phyloP scores from a whole-genome alignment of 2,113 vertebrate genomes.

The Oplegnathus fasciatus region DNA sequence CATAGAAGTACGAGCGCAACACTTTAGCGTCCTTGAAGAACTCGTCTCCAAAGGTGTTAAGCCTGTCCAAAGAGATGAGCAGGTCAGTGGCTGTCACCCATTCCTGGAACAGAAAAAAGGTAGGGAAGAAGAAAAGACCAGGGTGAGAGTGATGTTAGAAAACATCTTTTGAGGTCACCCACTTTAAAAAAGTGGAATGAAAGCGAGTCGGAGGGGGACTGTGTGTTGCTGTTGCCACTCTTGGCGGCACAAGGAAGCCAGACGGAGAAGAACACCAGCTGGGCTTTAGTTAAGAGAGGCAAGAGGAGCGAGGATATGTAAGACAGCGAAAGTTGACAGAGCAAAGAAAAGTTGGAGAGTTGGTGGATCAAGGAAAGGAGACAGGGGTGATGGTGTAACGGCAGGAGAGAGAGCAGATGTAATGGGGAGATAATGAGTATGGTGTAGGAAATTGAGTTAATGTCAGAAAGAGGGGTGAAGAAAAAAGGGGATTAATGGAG shows the following conservation, averaged over 20 bases:
- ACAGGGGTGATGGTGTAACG: conserved; percentile 13
- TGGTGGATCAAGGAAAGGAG: conserved; percentile 32
- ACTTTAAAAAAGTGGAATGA: not conserved
- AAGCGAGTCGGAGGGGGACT: not conserved
- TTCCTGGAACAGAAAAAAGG: conserved; percentile 83
- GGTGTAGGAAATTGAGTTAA: conserved; percentile 51
- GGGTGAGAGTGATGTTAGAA: conserved; percentile 24
- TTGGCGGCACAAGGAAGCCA: conserved; percentile 8
- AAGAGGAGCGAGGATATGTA: not conserved
- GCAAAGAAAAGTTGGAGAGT: conserved; percentile 13
- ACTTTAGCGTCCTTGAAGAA: conserved; percentile 96
- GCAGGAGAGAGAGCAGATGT: conserved; percentile 24
- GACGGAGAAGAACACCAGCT: not conserved
- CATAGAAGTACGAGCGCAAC: conserved; percentile 93
- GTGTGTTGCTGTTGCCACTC: conserved; percentile 26
- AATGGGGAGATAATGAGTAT: conserved; percentile 64
- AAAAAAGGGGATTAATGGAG: conserved; percentile 47
- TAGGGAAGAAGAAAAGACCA: conserved; percentile 8
- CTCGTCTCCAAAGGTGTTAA: conserved; percentile 97
- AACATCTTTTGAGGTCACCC: conserved; percentile 25
- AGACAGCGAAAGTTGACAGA: conserved; percentile 9
- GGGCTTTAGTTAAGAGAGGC: conserved; percentile 14
- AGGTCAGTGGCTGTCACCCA: conserved; percentile 97
- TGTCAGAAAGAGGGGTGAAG: conserved; percentile 38
- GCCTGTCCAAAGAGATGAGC: conserved; percentile 92